Evolutionary conservation across 2,888 invertebrate species (phyloP), one percentile per base, ranked within the genome.

Genomic region (Cynaeus angustus): DNA sequence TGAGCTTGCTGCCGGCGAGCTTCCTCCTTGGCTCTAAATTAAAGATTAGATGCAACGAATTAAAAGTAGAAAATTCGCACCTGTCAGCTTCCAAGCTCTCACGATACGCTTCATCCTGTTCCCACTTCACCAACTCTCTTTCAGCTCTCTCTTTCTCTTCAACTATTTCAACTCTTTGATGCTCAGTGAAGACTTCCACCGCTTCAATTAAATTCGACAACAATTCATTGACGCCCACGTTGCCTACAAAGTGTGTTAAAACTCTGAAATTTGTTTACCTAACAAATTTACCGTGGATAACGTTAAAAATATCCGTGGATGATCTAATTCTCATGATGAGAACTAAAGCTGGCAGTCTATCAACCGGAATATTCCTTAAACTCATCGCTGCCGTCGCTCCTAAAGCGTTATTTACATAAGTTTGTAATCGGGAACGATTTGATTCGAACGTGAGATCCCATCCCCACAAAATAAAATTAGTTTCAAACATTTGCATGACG

Each of bases 361-460:
- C 96, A 73, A 94, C 89, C 56, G 94, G 93, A 80, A 97, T 94
- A 86, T 91, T 93, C 80, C 94, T 89, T 77, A 97, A 90, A 77
- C 95, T 94, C 86, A 92, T 90, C 33, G 94, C 92, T 46, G 96
- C 96, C 41, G 94, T 90, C 53, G 91, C 88, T 8, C 97, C 96
- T 76, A 98, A 90, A 66, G 91, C 90, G 75, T 90, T 91, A 66
- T 91, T 90, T 59, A 96, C 89, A 8, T 94, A 91, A 38, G 90
- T 88, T 76, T 96, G 86, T 79, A 96, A 89, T 87, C 94, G 94
- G 80, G 71, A 90, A 83, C 93, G 92, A 85, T 98, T 98, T 75
- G 92, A 90, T 73, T 94, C 93, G 77, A 92, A 91, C 7, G 98
- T 97, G 76, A 98, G 89, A 85, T 99, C 99, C 99, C 99, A 99